Conservation (phyloP, 2,888 invertebrate genomes). For the Limnephilus rhombicus region DNA sequence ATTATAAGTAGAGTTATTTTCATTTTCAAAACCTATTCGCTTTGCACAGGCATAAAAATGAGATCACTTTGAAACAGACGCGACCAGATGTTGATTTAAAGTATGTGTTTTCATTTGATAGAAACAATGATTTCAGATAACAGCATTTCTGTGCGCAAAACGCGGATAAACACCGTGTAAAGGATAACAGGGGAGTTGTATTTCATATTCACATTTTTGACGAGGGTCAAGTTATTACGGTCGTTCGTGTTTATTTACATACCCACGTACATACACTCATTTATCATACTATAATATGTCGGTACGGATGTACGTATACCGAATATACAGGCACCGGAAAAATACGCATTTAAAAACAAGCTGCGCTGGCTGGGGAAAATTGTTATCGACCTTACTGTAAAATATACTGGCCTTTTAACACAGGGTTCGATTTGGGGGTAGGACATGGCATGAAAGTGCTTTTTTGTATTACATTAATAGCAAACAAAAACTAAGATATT, state of each 20-base stretch:
- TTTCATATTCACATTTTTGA: background rate
- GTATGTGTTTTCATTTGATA: background rate
- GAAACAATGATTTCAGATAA: background rate
- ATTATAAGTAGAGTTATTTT: no score
- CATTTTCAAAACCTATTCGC: background rate
- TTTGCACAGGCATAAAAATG: background rate
- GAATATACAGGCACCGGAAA: background rate
- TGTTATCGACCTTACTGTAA: background rate
- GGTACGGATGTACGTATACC: background rate
- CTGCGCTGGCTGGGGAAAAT: background rate
- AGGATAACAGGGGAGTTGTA: background rate
- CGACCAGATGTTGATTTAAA: background rate
- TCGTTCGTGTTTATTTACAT: slow-evolving; percentile 1
- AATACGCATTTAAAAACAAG: background rate
- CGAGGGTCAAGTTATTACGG: slow-evolving; percentile 1
- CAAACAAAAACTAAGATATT: no score
- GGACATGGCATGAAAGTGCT: background rate
- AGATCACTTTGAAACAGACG: background rate
- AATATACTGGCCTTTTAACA: background rate
- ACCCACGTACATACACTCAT: background rate
- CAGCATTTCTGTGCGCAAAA: background rate
- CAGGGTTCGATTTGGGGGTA: background rate
- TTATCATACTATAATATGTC: background rate
- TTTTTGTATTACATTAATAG: background rate
- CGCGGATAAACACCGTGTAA: background rate